Conservation (phyloP, 2,797 vertebrate genomes). For the Melanogrammus aeglefinus region DNA sequence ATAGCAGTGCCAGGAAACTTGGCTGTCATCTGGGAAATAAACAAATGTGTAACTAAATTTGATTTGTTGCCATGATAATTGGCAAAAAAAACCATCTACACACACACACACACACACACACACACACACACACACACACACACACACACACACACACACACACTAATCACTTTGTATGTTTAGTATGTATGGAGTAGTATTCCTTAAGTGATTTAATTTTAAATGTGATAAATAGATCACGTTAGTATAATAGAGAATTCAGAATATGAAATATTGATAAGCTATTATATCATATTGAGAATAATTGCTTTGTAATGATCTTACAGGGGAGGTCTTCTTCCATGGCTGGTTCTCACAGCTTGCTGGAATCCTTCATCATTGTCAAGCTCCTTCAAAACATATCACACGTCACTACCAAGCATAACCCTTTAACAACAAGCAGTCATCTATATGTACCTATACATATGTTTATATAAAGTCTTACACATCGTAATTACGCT, state of each 20-base stretch:
- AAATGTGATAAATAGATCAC: neutral
- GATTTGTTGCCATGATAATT: neutral
- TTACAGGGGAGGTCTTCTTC: slow-evolving; percentile 91
- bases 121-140: too few species aligned
- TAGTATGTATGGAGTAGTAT: neutral
- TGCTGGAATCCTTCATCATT: slow-evolving; percentile 92
- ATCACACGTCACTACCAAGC: neutral
- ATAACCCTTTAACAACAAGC: neutral
- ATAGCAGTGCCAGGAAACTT: slow-evolving; percentile 85
- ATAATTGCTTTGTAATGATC: slow-evolving; percentile 27
- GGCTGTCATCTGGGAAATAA: slow-evolving; percentile 81
- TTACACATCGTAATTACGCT: too few species aligned
- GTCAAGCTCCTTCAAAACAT: slow-evolving; percentile 83
- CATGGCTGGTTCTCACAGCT: slow-evolving; percentile 91
- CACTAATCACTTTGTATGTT: too few species aligned
- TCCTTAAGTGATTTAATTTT: neutral
- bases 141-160: too few species aligned
- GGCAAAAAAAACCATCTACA: neutral
- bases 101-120: too few species aligned
- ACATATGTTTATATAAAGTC: neutral
- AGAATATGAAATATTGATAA: too few species aligned
- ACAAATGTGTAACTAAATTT: neutral
- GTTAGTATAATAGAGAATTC: neutral
- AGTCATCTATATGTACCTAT: neutral
- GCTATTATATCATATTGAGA: neutral